Evolutionary conservation across 2,888 invertebrate species (phyloP).

Genomic region (Exocentrus adspersus): DNA sequence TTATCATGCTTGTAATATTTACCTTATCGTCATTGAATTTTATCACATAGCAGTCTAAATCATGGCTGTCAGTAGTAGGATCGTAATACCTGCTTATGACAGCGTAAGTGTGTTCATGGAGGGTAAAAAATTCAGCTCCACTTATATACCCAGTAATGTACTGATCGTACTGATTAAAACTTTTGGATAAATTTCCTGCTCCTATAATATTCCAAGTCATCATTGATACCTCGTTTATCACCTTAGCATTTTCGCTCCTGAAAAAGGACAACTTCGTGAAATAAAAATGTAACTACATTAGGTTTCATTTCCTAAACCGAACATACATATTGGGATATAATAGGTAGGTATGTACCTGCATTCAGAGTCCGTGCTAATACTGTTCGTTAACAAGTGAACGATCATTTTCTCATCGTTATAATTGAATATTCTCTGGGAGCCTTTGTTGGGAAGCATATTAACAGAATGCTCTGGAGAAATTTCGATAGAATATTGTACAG

Average conservation of each 20-base stretch:
- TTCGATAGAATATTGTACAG: conserved; percentile 54
- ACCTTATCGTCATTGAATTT: conserved; percentile 53
- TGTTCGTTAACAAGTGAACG: conserved; percentile 56
- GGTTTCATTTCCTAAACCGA: too few species aligned
- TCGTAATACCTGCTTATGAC: conserved; percentile 57
- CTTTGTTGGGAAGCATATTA: conserved; percentile 48
- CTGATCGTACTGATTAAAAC: conserved; percentile 43
- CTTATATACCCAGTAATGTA: conserved; percentile 56
- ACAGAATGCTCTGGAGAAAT: conserved; percentile 55
- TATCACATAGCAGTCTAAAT: conserved; percentile 52
- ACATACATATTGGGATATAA: too few species aligned
- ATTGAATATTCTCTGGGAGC: conserved; percentile 55
- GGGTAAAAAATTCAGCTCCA: conserved; percentile 57
- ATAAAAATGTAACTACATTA: too few species aligned
- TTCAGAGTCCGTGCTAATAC: conserved; percentile 50
- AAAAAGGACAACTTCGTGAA: conserved; percentile 28
- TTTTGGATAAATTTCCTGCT: conserved; percentile 38
- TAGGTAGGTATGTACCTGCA: too few species aligned
- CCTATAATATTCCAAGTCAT: conserved; percentile 51
- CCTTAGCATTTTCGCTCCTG: conserved; percentile 42
- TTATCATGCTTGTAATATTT: conserved; percentile 22
- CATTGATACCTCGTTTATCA: conserved; percentile 49
- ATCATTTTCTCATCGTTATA: conserved; percentile 52
- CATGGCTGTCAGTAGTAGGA: conserved; percentile 49
- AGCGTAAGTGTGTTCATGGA: conserved; percentile 51